Percentiles rank a stretch among this genome's conserved stretches.
These are phyloP conservation scores for Andrena trimmerana DNA, from an alignment of 2,888 invertebrate genomes.

Conservation along the genomic window DNA sequence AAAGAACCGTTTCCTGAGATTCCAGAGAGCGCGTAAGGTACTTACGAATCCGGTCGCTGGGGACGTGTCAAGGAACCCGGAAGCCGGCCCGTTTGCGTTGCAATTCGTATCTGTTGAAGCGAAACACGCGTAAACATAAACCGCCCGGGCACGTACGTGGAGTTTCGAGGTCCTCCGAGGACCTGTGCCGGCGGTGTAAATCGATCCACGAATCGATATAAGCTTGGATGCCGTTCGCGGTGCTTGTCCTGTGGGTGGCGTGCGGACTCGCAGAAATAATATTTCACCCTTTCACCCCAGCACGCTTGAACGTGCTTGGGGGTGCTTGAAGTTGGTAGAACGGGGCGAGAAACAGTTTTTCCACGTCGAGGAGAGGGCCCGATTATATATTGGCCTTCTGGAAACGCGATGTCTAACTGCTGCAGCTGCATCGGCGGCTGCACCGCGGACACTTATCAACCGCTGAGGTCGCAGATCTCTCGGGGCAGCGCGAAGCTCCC, in stretches of 20 bases:
- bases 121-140: not conserved
- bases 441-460: constrained; percentile 75
- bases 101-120: not conserved
- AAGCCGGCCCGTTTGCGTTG: not conserved
- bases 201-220: not conserved
- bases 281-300: not conserved
- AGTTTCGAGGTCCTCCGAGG: not conserved
- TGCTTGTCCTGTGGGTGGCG: too few species aligned
- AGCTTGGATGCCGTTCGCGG: not conserved
- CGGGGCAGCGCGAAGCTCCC: constrained; percentile 58
- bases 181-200: not conserved
- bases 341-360: not conserved
- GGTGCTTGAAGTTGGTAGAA: constrained; percentile 1
- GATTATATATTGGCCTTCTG: not conserved
- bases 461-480: constrained; percentile 64
- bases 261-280: not conserved
- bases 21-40: not conserved
- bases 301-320: not conserved
- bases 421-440: constrained; percentile 73
- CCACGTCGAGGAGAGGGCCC: not conserved
- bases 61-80: constrained; percentile 27
- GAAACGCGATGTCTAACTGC: constrained; percentile 71
- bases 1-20: constrained; percentile 30
- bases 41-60: constrained; percentile 15
- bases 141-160: not conserved